Percentiles rank a stretch among this genome's conserved stretches.
These are phyloP conservation scores for Phalloptychus januarius DNA, from an alignment of 2,797 vertebrate species.

Conservation along the genomic window DNA sequence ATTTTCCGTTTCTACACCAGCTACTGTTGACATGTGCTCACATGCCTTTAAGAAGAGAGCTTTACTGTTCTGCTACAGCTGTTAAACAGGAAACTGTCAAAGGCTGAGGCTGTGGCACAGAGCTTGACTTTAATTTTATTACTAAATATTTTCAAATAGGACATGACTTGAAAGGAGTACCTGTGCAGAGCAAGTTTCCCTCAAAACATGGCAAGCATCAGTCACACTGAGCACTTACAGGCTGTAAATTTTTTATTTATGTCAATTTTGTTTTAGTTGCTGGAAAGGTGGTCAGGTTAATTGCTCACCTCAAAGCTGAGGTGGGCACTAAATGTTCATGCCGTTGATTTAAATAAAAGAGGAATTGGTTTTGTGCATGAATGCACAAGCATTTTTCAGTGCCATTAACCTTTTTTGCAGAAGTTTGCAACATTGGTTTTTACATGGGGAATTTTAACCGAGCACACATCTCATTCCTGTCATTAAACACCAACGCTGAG, in stretches of 20 bases:
- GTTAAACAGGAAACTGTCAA: conserved; percentile 14
- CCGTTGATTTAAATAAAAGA: neutral
- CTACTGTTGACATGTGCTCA: conserved; percentile 48
- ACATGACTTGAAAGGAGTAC: conserved; percentile 7
- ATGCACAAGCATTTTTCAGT: neutral
- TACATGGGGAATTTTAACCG: neutral
- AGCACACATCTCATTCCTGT: neutral
- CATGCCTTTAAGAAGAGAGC: conserved; percentile 15
- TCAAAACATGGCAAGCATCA: neutral
- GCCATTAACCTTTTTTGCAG: neutral
- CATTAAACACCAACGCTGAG: neutral
- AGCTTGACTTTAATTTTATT: neutral
- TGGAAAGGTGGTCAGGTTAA: conserved; percentile 22
- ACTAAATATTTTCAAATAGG: conserved; percentile 5
- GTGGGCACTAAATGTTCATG: neutral
- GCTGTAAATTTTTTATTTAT: neutral
- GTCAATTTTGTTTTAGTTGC: conserved; percentile 25
- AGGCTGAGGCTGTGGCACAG: conserved; percentile 1
- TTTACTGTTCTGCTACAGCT: conserved; percentile 20
- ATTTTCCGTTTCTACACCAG: conserved; percentile 32
- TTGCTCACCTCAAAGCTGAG: conserved; percentile 15
- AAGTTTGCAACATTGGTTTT: neutral
- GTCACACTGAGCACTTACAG: neutral
- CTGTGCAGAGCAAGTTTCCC: conserved; percentile 8
- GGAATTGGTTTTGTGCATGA: neutral